These are phyloP conservation scores for Lasioglossum baleicum DNA, from an alignment of 1,140 invertebrate genomes.

Conservation along the genomic window DNA sequence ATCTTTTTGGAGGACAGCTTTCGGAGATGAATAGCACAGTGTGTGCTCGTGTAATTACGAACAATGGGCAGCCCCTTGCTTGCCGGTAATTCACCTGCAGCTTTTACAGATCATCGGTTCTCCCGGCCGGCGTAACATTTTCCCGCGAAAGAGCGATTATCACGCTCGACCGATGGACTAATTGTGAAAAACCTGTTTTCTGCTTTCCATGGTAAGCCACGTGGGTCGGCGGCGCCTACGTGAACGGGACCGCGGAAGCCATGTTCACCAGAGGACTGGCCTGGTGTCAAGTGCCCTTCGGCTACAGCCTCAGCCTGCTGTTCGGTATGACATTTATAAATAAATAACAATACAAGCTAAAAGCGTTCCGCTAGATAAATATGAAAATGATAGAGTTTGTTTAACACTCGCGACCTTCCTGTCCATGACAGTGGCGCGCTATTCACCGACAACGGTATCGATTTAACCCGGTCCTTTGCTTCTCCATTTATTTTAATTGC, in stretches of 20 bases:
- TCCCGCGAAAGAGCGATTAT: constrained; percentile 36
- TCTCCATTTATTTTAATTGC: too few species aligned
- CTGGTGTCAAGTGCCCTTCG: constrained; percentile 91
- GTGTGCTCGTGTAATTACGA: too few species aligned
- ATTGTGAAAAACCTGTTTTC: constrained; percentile 7
- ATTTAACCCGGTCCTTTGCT: too few species aligned
- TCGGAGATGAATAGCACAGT: too few species aligned
- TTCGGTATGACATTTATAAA: constrained; percentile 80
- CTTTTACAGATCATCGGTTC: constrained; percentile 20
- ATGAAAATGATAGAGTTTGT: too few species aligned
- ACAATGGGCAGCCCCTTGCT: too few species aligned
- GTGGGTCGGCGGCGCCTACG: constrained; percentile 91
- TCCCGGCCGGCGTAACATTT: constrained; percentile 29
- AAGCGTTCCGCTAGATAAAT: too few species aligned
- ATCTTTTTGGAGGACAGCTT: too few species aligned
- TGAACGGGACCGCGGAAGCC: constrained; percentile 90
- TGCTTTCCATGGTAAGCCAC: constrained; percentile 81
- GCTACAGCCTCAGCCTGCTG: constrained; percentile 88
- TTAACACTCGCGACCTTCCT: too few species aligned
- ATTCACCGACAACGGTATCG: too few species aligned
- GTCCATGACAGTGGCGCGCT: too few species aligned
- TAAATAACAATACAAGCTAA: too few species aligned
- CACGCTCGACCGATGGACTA: constrained; percentile 21
- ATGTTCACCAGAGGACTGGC: constrained; percentile 86
- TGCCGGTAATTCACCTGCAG: not conserved